These are phyloP conservation scores for Meriones psammophilus DNA, from an alignment of 2,797 vertebrate species.

Conservation along the genomic window DNA sequence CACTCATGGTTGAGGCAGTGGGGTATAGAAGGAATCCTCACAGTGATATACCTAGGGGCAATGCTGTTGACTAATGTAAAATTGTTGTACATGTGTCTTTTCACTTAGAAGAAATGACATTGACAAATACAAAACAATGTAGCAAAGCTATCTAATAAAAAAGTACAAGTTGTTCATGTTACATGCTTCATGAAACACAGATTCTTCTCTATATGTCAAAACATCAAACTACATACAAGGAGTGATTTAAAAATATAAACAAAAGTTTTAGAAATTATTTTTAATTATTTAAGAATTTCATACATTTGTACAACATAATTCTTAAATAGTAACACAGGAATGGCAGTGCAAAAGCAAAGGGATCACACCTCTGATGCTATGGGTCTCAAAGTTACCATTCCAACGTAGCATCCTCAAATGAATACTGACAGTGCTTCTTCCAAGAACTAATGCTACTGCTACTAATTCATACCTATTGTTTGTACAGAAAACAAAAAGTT, in stretches of 20 bases:
- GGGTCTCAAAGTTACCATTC: neutral
- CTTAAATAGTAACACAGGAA: neutral
- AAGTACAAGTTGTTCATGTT: neutral
- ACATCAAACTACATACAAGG: neutral
- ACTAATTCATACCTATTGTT: neutral
- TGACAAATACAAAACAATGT: neutral
- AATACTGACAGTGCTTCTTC: neutral
- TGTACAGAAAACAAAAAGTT: neutral
- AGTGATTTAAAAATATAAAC: neutral
- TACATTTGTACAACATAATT: neutral
- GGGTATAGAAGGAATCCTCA: neutral
- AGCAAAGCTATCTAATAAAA: neutral
- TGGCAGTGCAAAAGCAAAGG: neutral
- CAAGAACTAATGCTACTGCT: neutral
- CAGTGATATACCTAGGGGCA: neutral
- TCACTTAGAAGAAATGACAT: neutral
- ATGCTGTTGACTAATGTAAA: neutral
- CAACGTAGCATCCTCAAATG: neutral
- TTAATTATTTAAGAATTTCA: neutral
- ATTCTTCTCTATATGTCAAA: neutral
- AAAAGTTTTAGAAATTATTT: too few species aligned
- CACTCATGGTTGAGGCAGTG: neutral
- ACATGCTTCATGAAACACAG: neutral
- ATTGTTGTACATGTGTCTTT: neutral
- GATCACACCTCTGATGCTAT: neutral